These are phyloP conservation scores for Nephrotoma guestfalica DNA, from an alignment of 2,888 invertebrate species.

Conservation along the genomic window DNA sequence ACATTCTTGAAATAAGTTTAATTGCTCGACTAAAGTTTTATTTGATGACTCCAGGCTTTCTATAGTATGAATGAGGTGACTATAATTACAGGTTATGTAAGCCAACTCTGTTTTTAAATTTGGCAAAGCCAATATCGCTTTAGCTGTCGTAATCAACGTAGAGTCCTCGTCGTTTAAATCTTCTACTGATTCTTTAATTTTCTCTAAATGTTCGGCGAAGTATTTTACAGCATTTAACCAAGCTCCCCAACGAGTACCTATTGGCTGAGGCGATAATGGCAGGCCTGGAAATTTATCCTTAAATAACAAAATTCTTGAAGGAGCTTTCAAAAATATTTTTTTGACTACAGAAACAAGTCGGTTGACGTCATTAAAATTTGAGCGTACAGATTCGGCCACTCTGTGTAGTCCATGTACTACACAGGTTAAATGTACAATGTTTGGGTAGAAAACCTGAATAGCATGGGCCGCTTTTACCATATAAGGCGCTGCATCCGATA, in stretches of 20 bases:
- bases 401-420: slow-evolving; percentile 20
- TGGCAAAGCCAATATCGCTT: neutral
- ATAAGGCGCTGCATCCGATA: slow-evolving; percentile 9
- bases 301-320: slow-evolving; percentile 16
- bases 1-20: neutral
- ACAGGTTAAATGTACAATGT: slow-evolving; percentile 20
- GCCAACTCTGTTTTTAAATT: neutral
- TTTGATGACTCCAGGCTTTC: neutral
- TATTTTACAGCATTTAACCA: slow-evolving; percentile 19
- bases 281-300: slow-evolving; percentile 16
- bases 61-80: neutral
- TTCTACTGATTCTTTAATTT: neutral
- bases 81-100: neutral
- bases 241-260: slow-evolving; percentile 21
- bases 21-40: no score
- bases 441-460: slow-evolving; percentile 17
- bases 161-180: neutral
- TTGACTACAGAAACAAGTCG: slow-evolving; percentile 16
- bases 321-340: slow-evolving; percentile 21
- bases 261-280: slow-evolving; percentile 19
- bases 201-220: slow-evolving; percentile 10
- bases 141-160: neutral
- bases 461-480: slow-evolving; percentile 17
- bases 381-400: slow-evolving; percentile 18
- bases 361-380: slow-evolving; percentile 16